Conservation (phyloP, 2,113 vertebrate species). For the Toxostoma redivivum region DNA sequence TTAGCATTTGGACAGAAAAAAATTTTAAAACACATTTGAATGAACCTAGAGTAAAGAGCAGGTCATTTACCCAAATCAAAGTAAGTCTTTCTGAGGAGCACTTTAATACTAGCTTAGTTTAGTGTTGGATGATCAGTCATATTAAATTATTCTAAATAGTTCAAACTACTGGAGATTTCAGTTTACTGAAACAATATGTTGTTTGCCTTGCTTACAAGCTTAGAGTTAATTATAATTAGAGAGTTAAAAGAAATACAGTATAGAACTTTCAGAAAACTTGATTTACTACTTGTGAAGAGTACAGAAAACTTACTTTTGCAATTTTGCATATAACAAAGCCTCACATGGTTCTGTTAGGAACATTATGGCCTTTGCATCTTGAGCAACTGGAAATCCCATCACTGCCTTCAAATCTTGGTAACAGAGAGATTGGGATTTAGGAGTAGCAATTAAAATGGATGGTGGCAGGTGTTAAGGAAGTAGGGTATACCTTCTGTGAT, state of each 20-base stretch:
- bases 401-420: neutral
- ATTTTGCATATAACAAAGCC: neutral
- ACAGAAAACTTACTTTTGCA: neutral
- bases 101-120: neutral
- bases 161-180: neutral
- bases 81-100: neutral
- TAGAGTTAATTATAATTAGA: neutral
- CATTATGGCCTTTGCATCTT: neutral
- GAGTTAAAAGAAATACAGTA: neutral
- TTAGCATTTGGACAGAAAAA: neutral
- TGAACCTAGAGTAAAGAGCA: neutral
- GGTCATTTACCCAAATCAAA: neutral
- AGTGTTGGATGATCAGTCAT: neutral
- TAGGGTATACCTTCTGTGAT: fast-evolving
- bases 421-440: neutral
- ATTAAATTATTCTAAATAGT: neutral
- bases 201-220: neutral
- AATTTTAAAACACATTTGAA: neutral
- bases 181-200: neutral
- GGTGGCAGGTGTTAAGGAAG: neutral
- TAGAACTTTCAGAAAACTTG: neutral
- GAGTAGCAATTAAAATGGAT: neutral
- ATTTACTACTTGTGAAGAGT: neutral
- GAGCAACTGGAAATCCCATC: neutral
- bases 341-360: neutral